Base-by-base conservation (phyloP, 2,797 vertebrate species). In the Enteromius afrohamiltoni region DNA sequence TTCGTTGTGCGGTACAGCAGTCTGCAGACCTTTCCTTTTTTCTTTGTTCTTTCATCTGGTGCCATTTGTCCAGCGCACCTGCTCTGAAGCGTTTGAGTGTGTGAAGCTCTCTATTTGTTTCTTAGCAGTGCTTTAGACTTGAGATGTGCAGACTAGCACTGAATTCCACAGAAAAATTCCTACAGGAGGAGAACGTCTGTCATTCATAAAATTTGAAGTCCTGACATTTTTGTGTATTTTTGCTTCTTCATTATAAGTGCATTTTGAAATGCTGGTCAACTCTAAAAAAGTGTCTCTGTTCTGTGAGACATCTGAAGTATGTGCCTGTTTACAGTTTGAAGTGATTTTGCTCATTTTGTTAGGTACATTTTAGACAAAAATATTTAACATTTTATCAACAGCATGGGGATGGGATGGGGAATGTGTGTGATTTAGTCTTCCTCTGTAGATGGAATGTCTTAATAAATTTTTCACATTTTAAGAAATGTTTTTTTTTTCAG, bases 111-210 rank as follows among this genome's bases (percentile, higher is more conserved):
- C 11, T 37, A 51, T 73, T 31, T 31, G 45, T 9, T 73, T 21
- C 26, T 73, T 21, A 51, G 45, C 26, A 31, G 29, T 19, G 69
- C 16, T 4, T 29, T 31, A 19, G 16, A 51, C 17, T 6, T 23
- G 19, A n/a, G 29, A 31, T 17, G 29, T 16, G 26, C 62, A 65
- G 62, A 65, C 16, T 29, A 65, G 62, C 14, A 19, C 62, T 55
- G 49, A 55, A 55, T 55, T 75, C 71, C 49, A 75, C 29, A 8
- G 29, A 74, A 53, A 34, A 42, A 64, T 64, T 64, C 16, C 60
- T 31, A 64, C 6, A 8, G 60, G 47, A 23, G 4, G 9, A 3
- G 7, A 71, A 49, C 1, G 7, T 16, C 42, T 34, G 6, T n/a
- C n/a, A 53, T 53, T 74, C 10, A 31, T n/a, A 53, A 53, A 2